These are phyloP conservation scores for Eidolon dupreanum DNA, from an alignment of 2,797 vertebrate genomes.

Conservation along the genomic window DNA sequence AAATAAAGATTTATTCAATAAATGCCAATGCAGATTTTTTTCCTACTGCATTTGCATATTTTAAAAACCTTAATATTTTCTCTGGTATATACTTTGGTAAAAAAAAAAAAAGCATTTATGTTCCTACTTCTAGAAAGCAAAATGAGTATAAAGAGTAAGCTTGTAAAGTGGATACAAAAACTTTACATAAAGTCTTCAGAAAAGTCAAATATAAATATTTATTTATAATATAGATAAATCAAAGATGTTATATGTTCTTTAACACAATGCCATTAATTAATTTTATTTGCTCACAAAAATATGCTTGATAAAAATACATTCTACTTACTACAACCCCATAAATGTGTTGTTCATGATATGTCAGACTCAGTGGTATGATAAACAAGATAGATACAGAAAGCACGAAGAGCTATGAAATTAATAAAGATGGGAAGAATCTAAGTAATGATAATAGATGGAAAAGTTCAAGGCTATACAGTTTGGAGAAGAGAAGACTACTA, in stretches of 20 bases:
- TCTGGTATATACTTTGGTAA: background rate
- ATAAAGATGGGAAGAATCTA: conserved; percentile 75
- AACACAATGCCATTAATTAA: conserved; percentile 14
- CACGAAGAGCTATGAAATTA: conserved; percentile 67
- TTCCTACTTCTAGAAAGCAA: background rate
- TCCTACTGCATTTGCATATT: background rate
- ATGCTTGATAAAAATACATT: conserved; percentile 57
- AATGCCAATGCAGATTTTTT: background rate
- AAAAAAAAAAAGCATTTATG: conserved; percentile 9
- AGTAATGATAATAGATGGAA: conserved; percentile 72
- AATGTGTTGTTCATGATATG: conserved; percentile 60
- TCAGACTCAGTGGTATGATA: conserved; percentile 62
- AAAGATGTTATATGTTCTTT: conserved; percentile 21
- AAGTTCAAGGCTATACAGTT: conserved; percentile 75
- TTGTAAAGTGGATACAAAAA: background rate
- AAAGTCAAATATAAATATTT: background rate
- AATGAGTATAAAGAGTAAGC: conserved; percentile 13
- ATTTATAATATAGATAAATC: conserved; percentile 44
- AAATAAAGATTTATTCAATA: background rate
- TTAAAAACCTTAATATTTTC: background rate
- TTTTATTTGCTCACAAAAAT: conserved; percentile 46
- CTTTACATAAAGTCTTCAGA: background rate
- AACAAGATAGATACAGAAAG: conserved; percentile 63
- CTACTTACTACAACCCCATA: conserved; percentile 73
- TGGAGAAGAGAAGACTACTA: conserved; percentile 80